These are phyloP conservation scores for Seriola aureovittata DNA, from an alignment of 2,113 vertebrate genomes.

Conservation along the genomic window DNA sequence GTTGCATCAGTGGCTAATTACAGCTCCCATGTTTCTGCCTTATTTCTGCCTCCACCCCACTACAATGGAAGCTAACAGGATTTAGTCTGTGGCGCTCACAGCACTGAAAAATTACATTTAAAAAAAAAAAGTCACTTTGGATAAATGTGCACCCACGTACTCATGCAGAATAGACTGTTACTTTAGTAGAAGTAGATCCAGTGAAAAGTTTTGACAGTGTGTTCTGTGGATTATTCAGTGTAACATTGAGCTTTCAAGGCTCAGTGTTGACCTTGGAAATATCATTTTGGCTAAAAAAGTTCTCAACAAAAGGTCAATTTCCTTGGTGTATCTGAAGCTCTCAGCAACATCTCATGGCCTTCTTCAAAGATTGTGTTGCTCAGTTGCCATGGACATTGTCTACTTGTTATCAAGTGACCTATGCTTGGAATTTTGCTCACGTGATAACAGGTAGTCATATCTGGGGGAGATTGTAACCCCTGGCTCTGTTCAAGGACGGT, in stretches of 20 bases:
- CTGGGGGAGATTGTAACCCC: background rate
- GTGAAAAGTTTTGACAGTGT: background rate
- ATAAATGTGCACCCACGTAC: background rate
- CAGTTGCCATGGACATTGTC: background rate
- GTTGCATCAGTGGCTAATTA: conserved; percentile 14
- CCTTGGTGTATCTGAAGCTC: background rate
- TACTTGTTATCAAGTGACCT: background rate
- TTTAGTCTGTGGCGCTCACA: background rate
- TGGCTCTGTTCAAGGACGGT: background rate
- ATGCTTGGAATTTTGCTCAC: background rate
- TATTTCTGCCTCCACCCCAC: background rate
- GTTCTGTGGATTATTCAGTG: background rate
- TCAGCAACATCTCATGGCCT: background rate
- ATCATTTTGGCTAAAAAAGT: background rate
- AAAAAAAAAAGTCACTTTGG: background rate
- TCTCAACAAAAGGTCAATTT: background rate
- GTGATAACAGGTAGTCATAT: background rate
- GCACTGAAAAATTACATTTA: background rate
- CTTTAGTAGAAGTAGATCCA: background rate
- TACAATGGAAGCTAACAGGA: background rate
- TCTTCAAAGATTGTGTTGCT: background rate
- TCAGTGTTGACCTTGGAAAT: background rate
- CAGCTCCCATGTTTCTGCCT: background rate
- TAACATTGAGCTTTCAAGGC: background rate
- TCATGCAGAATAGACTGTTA: background rate